phyloP scores from a whole-genome alignment of 2,888 invertebrate species.

The Phyllotreta striolata region DNA sequence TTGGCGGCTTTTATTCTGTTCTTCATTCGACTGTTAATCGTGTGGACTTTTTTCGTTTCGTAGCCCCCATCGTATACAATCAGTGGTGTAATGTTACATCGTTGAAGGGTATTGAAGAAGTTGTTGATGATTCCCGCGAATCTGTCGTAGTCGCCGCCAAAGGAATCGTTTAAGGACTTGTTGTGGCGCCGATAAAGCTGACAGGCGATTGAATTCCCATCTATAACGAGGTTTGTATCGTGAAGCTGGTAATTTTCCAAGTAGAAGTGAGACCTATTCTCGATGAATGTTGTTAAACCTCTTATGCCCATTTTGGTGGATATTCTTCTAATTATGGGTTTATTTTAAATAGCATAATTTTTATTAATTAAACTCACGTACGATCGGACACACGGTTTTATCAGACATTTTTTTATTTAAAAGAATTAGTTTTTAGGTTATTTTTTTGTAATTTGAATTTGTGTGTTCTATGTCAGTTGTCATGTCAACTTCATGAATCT shows the following conservation, averaged over 20 bases:
- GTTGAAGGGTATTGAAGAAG: constrained; percentile 74
- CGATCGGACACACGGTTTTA: too few species aligned
- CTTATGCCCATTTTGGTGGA: constrained; percentile 66
- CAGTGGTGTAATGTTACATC: constrained; percentile 75
- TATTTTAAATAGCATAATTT: too few species aligned
- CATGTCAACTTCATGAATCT: too few species aligned
- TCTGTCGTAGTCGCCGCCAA: constrained; percentile 87
- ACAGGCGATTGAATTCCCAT: constrained; percentile 80
- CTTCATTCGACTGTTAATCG: constrained; percentile 50
- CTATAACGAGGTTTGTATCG: constrained; percentile 79
- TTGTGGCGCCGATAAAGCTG: constrained; percentile 70
- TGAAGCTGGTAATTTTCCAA: constrained; percentile 71
- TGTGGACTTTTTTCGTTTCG: constrained; percentile 60
- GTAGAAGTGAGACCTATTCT: constrained; percentile 70
- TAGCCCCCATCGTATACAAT: constrained; percentile 80
- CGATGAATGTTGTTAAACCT: constrained; percentile 85
- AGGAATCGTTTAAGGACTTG: constrained; percentile 70
- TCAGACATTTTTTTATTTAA: too few species aligned
- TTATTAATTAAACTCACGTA: too few species aligned
- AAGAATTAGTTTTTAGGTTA: too few species aligned
- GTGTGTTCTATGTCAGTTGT: too few species aligned
- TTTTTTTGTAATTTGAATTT: too few species aligned
- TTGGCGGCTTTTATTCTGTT: constrained; percentile 54
- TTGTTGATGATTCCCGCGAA: constrained; percentile 70
- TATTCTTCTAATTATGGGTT: not conserved